phyloP scores from a whole-genome alignment of 2,888 invertebrate species.

The Yponomeuta malinellus region DNA sequence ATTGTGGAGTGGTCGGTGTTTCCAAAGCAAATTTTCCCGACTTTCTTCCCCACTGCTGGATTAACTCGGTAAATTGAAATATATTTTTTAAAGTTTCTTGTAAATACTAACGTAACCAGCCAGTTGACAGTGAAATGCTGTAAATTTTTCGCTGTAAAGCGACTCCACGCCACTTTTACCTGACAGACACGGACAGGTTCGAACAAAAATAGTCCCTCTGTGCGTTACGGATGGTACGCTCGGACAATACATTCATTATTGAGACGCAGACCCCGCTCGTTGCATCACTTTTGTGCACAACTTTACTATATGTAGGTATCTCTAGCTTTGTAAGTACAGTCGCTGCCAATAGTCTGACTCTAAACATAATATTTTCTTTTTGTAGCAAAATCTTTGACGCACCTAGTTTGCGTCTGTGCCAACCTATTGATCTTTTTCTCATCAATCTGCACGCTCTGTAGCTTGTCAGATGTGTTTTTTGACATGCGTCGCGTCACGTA shows the following conservation, averaged over 20 bases:
- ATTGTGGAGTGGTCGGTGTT: constrained; percentile 38
- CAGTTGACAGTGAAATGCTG: too few relatives aligned
- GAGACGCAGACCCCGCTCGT: constrained; percentile 38
- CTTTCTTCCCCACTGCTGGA: too few relatives aligned
- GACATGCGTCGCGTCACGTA: neutral
- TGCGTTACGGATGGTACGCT: constrained; percentile 47
- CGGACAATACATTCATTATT: constrained; percentile 73
- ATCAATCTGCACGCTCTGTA: neutral
- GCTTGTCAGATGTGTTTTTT: neutral
- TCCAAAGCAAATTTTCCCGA: too few relatives aligned
- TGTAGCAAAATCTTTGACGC: neutral
- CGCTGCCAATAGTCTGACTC: neutral
- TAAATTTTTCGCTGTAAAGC: constrained; percentile 18
- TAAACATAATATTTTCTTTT: neutral
- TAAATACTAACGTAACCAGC: too few relatives aligned
- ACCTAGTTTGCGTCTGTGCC: neutral
- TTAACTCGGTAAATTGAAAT: too few relatives aligned
- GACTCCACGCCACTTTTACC: constrained; percentile 35
- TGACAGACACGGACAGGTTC: constrained; percentile 69
- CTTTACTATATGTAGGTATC: constrained; percentile 9
- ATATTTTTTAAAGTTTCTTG: too few relatives aligned
- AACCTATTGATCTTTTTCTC: neutral
- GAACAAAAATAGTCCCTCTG: constrained; percentile 63
- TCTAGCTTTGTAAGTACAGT: neutral
- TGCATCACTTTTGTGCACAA: constrained; percentile 26